phyloP scores from a whole-genome alignment of 1,140 invertebrate species.

The Whitmania pigra region DNA sequence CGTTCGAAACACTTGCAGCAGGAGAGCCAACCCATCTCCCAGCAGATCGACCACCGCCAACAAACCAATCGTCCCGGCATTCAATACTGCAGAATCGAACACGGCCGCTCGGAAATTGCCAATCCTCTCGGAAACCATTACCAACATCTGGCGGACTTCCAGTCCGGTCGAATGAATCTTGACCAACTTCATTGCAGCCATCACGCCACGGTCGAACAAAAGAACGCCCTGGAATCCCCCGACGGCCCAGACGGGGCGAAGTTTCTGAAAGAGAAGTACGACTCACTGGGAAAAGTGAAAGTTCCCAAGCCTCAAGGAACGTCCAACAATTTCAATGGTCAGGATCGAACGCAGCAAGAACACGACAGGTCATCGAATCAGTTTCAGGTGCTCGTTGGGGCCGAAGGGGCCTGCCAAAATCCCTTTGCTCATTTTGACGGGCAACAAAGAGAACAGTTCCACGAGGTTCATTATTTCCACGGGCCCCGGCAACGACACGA shows the following conservation, averaged over 20 bases:
- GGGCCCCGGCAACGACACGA: not conserved
- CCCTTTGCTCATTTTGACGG: not conserved
- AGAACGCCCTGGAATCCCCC: not conserved
- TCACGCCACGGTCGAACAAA: not conserved
- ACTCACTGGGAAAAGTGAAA: constrained; percentile 15
- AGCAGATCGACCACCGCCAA: not conserved
- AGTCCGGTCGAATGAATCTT: not conserved
- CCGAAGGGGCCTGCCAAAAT: not conserved
- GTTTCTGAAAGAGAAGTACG: constrained; percentile 19
- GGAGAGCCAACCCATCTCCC: not conserved
- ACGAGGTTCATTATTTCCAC: not conserved
- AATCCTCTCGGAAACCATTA: not conserved
- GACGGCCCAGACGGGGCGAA: not conserved
- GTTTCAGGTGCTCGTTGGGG: not conserved
- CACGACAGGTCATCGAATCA: too few species aligned
- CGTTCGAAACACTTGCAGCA: too few species aligned
- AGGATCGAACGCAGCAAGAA: not conserved
- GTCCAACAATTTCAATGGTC: not conserved
- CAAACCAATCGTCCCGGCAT: not conserved
- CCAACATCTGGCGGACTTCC: not conserved
- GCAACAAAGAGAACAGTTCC: not conserved
- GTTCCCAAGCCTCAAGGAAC: constrained; percentile 2
- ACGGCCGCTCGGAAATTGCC: not conserved
- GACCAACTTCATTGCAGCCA: too few species aligned
- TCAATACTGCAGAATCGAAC: not conserved